A percentile compares a stretch with the other conserved stretches of the same genome.
These are phyloP conservation scores for Paraescarpia echinospica DNA, from an alignment of 1,140 invertebrate genomes.

Conservation along the genomic window DNA sequence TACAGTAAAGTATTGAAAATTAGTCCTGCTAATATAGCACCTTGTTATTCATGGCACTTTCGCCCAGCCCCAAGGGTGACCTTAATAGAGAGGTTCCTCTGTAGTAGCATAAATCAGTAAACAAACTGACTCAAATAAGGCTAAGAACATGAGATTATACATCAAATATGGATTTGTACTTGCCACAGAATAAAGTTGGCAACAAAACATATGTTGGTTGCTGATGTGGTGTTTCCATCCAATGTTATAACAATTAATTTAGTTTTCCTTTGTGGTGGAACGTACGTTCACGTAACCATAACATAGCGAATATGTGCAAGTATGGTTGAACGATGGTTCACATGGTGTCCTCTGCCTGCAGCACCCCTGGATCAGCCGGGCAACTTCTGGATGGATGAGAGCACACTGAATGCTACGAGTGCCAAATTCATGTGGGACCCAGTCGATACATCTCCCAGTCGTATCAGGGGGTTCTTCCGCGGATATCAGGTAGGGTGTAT, in stretches of 20 bases:
- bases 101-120: too few species aligned
- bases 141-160: too few species aligned
- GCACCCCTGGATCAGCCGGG: conserved; percentile 25
- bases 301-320: too few species aligned
- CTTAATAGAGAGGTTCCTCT: too few species aligned
- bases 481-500: conserved; percentile 44
- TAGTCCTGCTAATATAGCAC: too few species aligned
- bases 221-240: neutral
- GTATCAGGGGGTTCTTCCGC: conserved; percentile 42
- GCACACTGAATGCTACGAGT: conserved; percentile 39
- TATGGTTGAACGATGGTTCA: neutral
- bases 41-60: too few species aligned
- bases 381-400: conserved; percentile 30
- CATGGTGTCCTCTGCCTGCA: neutral
- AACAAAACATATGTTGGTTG: neutral
- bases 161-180: neutral
- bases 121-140: too few species aligned
- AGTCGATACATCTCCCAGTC: conserved; percentile 36
- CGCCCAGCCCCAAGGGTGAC: too few species aligned
- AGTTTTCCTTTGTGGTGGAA: neutral
- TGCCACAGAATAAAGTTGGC: neutral
- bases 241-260: neutral
- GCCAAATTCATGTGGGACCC: conserved; percentile 48
- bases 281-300: neutral
- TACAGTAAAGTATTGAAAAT: too few species aligned